Base-by-base conservation (phyloP, 2,113 vertebrate species). In the Falcunculus frontatus region DNA sequence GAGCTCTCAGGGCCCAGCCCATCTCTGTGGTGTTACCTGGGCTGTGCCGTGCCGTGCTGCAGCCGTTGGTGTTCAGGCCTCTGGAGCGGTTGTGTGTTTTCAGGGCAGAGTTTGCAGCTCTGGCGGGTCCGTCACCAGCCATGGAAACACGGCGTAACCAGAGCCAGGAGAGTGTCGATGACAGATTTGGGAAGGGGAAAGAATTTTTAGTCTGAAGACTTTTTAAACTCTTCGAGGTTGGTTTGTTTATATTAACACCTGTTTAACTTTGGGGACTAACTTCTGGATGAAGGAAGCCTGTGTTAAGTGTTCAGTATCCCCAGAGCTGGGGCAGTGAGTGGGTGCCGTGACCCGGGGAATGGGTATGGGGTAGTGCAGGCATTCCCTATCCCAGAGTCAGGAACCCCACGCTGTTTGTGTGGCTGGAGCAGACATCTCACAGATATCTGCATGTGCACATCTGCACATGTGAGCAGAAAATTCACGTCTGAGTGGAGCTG, bases 211-310 rank as follows among this genome's bases (percentile, higher is more conserved):
- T 75, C 76, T 89, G 96, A 95, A 91, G 91, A 27, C 39, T 88
- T 96, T 84, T 92, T 63, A 96, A 96, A 91, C 87, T 94, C 82
- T 92, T 93, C 70, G 82, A 91, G 72, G 47, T 93, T 95, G 88
- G 95, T 94, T 97, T 96, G 92, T 96, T 96, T 96, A 88, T 96
- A 27, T 96, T 97, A 97, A 96, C 95, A 96, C 93, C 83, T 96
- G 96, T 96, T 94, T 91, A 91, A 95, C 91, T 96, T 93, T 90
- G 76, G 72, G 95, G 87, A 78, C 92, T 94, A 41, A 77, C 75
- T 88, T 39, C 37, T 91, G 95, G 90, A 95, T 96, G 77, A 96
- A 97, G 83, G 65, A 84, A 94, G 88, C 83, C 95, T 96, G 85
- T 97, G 93, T 96, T 77, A 81, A 90, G 81, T 39, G 55, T 92